Base-by-base conservation (phyloP, 2,113 vertebrate species). In the Anoplopoma fimbria region DNA sequence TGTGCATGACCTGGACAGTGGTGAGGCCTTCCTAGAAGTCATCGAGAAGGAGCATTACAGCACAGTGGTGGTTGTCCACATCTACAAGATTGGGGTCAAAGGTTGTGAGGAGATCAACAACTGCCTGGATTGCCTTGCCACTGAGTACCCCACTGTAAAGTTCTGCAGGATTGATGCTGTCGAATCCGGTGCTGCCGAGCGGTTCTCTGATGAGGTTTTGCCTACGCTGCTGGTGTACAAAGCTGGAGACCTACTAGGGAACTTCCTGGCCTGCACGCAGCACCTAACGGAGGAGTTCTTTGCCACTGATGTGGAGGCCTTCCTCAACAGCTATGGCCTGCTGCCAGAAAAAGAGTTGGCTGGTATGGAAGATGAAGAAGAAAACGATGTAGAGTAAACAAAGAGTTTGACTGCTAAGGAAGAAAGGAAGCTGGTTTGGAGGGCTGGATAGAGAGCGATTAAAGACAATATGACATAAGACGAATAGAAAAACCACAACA, bases 81-180 rank as follows among this genome's bases (percentile, higher is more conserved):
- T 99, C 69, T 99, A 97, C 0, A 97, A 98, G 87, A 92, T 95
- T 0, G 95, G 94, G 2, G 65, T 98, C 74, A 96, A 96, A 90
- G 97, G 97, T 65, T 99, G 98, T 0, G 96, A 97, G 1, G 94
- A 95, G 2, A 95, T 99, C 65, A 98, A 98, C 92, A 95, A 71
- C 81, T 98, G 97, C 90, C 86, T 99, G 21, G 91, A 94, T 49
- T 97, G 96, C 88, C 95, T 99, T 89, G 97, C 97, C 0, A 84
- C 92, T 0, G 97, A 99, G 82, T 98, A 99, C 51, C 92, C 97
- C 51, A 95, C 93, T 0, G 96, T 99, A 4, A 99, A 96, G 91
- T 99, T 99, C 91, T 99, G 98, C 95, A 97, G 96, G 93, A 98
- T 99, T 81, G 97, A 96, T 75, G 96, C 98, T 12, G 96, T 96